phyloP scores from a whole-genome alignment of 2,113 vertebrate genomes.

The Rhadina sibilatrix region DNA sequence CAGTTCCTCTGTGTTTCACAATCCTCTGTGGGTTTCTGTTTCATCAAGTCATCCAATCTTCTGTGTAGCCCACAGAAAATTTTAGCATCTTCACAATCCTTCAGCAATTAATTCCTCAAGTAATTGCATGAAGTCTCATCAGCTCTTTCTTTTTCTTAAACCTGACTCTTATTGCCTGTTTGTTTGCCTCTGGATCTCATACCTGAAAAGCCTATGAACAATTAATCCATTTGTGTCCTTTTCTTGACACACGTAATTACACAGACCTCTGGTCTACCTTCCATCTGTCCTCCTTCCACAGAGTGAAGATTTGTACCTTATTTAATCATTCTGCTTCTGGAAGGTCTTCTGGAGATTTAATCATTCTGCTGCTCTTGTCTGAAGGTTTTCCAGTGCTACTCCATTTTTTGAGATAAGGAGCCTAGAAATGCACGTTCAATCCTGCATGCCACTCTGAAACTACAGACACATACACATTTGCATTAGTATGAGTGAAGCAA shows the following conservation, averaged over 20 bases:
- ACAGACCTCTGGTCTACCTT: neutral
- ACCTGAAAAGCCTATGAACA: neutral
- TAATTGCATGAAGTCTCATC: neutral
- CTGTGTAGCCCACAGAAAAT: neutral
- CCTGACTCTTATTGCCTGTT: neutral
- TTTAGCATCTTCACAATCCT: neutral
- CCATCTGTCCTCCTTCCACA: neutral
- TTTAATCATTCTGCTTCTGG: neutral
- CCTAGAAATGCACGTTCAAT: neutral
- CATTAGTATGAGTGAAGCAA: neutral
- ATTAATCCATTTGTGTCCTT: neutral
- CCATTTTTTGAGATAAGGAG: neutral
- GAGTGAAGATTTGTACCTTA: neutral
- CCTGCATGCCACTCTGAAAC: neutral
- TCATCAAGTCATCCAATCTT: neutral
- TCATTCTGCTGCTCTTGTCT: neutral
- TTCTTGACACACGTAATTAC: neutral
- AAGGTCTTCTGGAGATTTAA: neutral
- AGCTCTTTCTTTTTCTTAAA: neutral
- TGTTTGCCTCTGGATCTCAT: neutral
- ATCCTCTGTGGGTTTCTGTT: neutral
- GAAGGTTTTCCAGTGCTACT: neutral
- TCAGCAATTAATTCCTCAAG: neutral
- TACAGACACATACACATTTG: neutral
- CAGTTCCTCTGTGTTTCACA: neutral